Percentiles rank a stretch among this genome's conserved stretches.
These are phyloP conservation scores for Euzophera pinguis DNA, from an alignment of 2,888 invertebrate species.

Conservation along the genomic window DNA sequence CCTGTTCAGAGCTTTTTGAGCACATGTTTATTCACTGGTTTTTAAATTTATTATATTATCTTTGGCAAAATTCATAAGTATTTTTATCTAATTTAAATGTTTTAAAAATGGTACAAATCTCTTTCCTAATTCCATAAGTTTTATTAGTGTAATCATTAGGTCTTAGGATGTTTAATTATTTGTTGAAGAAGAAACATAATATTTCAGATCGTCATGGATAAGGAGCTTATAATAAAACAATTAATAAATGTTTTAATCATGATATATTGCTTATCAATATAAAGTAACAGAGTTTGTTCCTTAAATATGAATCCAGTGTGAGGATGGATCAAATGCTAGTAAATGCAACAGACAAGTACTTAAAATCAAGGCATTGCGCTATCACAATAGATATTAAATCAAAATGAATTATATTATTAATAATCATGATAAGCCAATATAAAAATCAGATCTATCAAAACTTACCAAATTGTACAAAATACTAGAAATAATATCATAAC, in stretches of 20 bases:
- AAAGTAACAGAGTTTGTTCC: conserved; percentile 71
- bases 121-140: no score
- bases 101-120: no score
- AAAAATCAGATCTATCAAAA: conserved; percentile 61
- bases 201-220: no score
- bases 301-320: conserved; percentile 64
- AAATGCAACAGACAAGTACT: conserved; percentile 72
- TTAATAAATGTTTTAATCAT: conserved; percentile 55
- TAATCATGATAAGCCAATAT: conserved; percentile 68
- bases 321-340: conserved; percentile 73
- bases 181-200: no score
- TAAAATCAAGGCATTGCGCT: conserved; percentile 68
- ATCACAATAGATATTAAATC: conserved; percentile 56
- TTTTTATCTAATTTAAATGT: no score
- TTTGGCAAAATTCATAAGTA: no score
- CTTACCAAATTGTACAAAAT: conserved; percentile 66
- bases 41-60: no score
- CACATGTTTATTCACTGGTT: no score
- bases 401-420: conserved; percentile 34
- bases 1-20: no score
- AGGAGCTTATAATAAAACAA: conserved; percentile 28
- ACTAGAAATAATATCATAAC: conserved; percentile 55
- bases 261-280: conserved; percentile 79
- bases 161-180: no score
- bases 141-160: no score